Conservation (phyloP, 2,797 vertebrate genomes). For the Chrosomus eos region DNA sequence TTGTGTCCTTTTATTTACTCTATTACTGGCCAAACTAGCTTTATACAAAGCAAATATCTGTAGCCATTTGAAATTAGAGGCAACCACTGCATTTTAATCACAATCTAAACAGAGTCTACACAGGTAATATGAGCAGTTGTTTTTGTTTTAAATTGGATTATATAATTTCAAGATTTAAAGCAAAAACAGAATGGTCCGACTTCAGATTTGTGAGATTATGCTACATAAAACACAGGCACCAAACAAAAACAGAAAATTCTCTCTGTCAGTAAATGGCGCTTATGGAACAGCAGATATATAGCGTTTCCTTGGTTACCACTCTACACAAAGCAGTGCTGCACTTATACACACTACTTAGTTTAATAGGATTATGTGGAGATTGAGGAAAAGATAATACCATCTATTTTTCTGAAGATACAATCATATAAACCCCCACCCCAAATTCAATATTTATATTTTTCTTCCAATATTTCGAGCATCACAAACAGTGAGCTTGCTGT, state of each 20-base stretch:
- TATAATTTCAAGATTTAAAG: neutral
- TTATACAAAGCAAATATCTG: neutral
- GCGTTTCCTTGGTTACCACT: neutral
- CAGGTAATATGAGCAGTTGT: neutral
- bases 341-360: neutral
- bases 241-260: neutral
- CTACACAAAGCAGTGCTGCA: neutral
- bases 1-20: neutral
- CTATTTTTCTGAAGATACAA: neutral
- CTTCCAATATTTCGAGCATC: neutral
- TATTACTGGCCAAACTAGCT: neutral
- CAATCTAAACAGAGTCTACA: too few relatives aligned
- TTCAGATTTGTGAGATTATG: neutral
- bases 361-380: neutral
- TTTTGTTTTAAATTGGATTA: neutral
- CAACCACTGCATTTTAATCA: too few relatives aligned
- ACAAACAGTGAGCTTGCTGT: neutral
- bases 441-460: neutral
- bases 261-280: neutral
- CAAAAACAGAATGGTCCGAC: too few relatives aligned
- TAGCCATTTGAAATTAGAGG: neutral
- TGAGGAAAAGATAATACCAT: neutral
- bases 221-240: neutral
- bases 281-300: neutral
- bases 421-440: neutral